These are phyloP conservation scores for Phyto melanocephala DNA, from an alignment of 2,888 invertebrate genomes.

Conservation along the genomic window DNA sequence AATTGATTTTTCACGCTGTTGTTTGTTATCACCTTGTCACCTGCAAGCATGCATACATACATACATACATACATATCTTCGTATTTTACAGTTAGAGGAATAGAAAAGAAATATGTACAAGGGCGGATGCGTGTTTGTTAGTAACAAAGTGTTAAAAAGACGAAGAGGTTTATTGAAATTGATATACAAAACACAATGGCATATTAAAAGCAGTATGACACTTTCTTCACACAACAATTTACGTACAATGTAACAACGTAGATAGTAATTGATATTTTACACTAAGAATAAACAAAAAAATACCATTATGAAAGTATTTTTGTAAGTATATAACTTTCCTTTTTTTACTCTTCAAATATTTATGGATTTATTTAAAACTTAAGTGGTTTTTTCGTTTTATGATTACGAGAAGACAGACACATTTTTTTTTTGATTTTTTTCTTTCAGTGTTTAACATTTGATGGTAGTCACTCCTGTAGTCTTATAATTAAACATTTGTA, in stretches of 20 bases:
- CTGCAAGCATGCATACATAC: no score
- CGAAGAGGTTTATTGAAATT: background rate
- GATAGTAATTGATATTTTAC: no score
- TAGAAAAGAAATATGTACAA: background rate
- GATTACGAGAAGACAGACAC: no score
- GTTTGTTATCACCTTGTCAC: conserved; percentile 15
- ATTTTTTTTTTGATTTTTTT: background rate
- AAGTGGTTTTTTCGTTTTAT: no score
- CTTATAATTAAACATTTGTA: background rate
- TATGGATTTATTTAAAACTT: no score
- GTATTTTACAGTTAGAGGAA: background rate
- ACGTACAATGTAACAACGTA: background rate
- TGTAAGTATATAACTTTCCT: no score
- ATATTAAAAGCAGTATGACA: conserved; percentile 33
- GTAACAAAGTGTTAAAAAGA: background rate
- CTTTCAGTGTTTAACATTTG: background rate
- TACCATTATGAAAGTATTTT: no score
- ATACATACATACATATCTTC: no score
- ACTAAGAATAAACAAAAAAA: no score
- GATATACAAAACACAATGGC: conserved; percentile 12
- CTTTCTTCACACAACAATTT: background rate
- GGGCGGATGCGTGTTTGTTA: background rate
- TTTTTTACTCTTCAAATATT: no score
- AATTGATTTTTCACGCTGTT: conserved; percentile 29
- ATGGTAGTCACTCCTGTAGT: background rate